phyloP scores from a whole-genome alignment of 2,888 invertebrate species.

The Subacronicta megacephala region DNA sequence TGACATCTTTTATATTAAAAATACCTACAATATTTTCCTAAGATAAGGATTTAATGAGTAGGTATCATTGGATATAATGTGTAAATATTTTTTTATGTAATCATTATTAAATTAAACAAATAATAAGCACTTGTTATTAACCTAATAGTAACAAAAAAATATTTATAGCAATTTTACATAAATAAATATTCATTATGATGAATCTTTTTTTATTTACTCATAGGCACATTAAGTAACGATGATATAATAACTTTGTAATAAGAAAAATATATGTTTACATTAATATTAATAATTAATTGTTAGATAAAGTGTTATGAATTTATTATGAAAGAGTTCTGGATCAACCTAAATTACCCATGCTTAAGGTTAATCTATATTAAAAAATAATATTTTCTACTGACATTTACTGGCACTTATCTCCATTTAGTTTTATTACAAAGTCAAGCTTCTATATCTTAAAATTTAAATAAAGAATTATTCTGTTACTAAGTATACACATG shows the following conservation, averaged over 20 bases:
- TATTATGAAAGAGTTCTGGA: background rate
- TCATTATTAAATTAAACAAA: too few relatives aligned
- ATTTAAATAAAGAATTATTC: too few relatives aligned
- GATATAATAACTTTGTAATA: background rate
- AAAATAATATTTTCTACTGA: background rate
- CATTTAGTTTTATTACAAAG: too few relatives aligned
- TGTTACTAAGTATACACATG: too few relatives aligned
- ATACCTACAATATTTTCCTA: too few relatives aligned
- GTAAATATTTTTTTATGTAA: too few relatives aligned
- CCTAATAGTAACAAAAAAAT: background rate
- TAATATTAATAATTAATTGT: conserved; percentile 12
- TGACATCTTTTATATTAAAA: too few relatives aligned
- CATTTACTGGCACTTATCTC: background rate
- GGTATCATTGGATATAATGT: background rate
- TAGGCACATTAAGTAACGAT: background rate
- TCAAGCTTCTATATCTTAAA: too few relatives aligned
- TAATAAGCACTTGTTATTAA: too few relatives aligned
- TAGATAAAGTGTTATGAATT: background rate
- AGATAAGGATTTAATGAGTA: too few relatives aligned
- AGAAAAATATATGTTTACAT: background rate
- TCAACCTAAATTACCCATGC: background rate
- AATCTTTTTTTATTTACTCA: background rate
- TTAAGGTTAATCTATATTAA: background rate
- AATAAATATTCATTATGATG: background rate
- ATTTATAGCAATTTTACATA: background rate